These are phyloP conservation scores for Urosaurus nigricauda DNA, from an alignment of 2,797 vertebrate genomes.

Conservation along the genomic window DNA sequence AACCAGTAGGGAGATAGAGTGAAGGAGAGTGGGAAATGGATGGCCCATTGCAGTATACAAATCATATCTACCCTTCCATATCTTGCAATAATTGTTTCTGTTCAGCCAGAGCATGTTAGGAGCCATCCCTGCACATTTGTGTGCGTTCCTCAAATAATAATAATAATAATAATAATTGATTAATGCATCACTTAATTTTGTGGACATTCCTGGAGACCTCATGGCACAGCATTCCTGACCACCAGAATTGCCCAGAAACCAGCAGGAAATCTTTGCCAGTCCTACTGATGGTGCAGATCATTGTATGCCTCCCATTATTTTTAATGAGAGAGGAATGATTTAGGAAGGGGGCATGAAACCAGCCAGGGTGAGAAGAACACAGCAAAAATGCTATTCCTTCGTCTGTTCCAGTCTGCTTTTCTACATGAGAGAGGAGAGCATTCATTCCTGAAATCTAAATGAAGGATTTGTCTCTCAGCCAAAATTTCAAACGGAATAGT, in stretches of 20 bases:
- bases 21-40: conserved; percentile 25
- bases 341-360: not conserved
- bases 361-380: not conserved
- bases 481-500: not conserved
- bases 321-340: not conserved
- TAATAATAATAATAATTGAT: not conserved
- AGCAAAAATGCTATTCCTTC: not conserved
- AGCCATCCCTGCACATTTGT: not conserved
- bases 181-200: not conserved
- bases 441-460: not conserved
- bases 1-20: conserved; percentile 1
- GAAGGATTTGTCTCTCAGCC: not conserved
- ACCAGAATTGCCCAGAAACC: not conserved
- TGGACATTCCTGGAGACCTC: not conserved
- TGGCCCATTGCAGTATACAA: conserved; percentile 14
- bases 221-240: not conserved
- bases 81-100: conserved; percentile 16
- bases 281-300: too few species aligned
- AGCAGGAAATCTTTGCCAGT: not conserved
- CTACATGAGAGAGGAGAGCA: not conserved
- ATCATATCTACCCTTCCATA: conserved; percentile 4
- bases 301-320: not conserved
- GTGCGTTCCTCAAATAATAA: not conserved
- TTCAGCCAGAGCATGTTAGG: not conserved
- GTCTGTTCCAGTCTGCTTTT: not conserved